Base-by-base conservation (phyloP, 2,113 vertebrate genomes). In the Spizaetus ornatus region DNA sequence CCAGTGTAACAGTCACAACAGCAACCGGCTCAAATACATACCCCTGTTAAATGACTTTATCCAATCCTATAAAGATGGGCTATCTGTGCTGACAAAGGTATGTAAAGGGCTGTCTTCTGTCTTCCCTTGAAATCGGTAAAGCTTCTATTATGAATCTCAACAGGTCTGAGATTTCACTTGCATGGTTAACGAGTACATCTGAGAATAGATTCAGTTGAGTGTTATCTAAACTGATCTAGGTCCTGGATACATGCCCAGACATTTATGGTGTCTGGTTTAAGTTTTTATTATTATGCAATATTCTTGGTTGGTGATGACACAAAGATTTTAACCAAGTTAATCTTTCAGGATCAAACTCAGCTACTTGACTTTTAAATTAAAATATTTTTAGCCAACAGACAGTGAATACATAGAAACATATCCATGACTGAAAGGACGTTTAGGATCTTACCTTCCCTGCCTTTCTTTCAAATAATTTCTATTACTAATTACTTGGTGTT, bases 401-500 rank as follows among this genome's bases (percentile, higher is more conserved):
- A 53, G 11, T 25, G 40, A 71, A 43, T 62, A 86, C 9, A 12
- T 43, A 69, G 25, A 86, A 92, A 67, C 71, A 76, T 11, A 85
- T 36, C 58, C 1, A 3, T 65, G 32, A 72, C 1, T 65, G 61
- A 84, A 89, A 74, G 23, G 36, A 82, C 0, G 1, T 29, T 90
- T 50, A 77, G 36, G 43, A 74, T 78, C 67, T 86, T 77, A 67
- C 36, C 12, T 52, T 61, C 27, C 17, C 63, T 59, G 27, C 31
- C 48, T 77, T 71, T 66, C 73, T 76, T 65, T 84, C 14, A 82
- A 84, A 82, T 31, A 3, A 62, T 65, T 82, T 66, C 22, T 53
- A 50, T 61, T 82, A 95, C 50, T 84, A 86, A 90, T 90, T 87
- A 62, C 53, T 55, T 43, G 34, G n/a, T 93, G 81, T 90, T 93